These are phyloP conservation scores for Paradisaea rubra DNA, from an alignment of 2,113 vertebrate genomes.

Conservation along the genomic window DNA sequence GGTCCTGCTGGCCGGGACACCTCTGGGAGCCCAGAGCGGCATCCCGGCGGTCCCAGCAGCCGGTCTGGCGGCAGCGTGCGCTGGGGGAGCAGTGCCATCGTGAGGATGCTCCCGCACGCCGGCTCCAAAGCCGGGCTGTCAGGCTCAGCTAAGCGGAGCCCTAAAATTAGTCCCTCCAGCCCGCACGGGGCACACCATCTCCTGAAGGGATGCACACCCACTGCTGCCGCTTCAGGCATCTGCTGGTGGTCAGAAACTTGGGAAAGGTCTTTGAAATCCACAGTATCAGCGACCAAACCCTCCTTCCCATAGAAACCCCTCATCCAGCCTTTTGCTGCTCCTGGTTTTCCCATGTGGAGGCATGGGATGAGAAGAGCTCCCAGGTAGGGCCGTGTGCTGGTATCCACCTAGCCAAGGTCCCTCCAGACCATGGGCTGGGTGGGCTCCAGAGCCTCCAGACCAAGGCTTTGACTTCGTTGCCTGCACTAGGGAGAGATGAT, in stretches of 20 bases:
- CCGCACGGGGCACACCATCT: fast-evolving
- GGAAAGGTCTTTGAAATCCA: fast-evolving
- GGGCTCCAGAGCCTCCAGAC: neutral
- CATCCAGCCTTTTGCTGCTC: neutral
- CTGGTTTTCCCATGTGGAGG: neutral
- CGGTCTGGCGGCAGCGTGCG: neutral
- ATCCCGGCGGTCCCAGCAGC: neutral
- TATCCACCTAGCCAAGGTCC: neutral
- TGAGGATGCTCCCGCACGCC: slow-evolving; percentile 6
- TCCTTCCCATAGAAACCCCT: neutral
- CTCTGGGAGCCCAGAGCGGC: neutral
- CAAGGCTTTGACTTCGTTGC: neutral
- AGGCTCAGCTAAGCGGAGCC: neutral
- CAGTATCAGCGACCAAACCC: fast-evolving
- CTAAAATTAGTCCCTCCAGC: neutral
- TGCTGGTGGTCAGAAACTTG: neutral
- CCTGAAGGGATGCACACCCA: fast-evolving
- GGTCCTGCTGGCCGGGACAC: neutral
- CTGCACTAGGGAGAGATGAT: neutral
- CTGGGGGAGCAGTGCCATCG: slow-evolving; percentile 32
- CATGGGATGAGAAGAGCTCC: neutral
- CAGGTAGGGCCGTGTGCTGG: neutral
- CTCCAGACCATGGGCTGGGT: neutral
- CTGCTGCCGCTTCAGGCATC: neutral
- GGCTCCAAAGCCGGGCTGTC: neutral